These are phyloP conservation scores for Noctua comes DNA, from an alignment of 2,888 invertebrate genomes.

Conservation along the genomic window DNA sequence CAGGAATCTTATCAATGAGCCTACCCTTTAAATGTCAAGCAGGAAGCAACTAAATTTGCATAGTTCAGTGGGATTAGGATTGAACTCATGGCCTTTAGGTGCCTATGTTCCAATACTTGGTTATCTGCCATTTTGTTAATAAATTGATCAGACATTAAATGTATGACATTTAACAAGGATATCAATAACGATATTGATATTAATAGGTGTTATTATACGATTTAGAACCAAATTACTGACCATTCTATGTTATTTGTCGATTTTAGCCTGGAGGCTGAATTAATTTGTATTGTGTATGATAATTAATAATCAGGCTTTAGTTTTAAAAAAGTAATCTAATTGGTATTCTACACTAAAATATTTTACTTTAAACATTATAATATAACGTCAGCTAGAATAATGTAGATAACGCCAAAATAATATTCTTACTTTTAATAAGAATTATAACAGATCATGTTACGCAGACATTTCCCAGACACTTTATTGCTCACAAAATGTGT, in stretches of 20 bases:
- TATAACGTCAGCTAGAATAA: background rate
- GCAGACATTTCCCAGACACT: background rate
- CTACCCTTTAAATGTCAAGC: constrained; percentile 49
- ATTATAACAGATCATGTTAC: background rate
- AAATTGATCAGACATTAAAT: constrained; percentile 27
- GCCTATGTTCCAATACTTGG: constrained; percentile 41
- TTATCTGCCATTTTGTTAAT: constrained; percentile 30
- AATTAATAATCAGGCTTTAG: constrained; percentile 3
- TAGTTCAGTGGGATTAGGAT: constrained; percentile 39
- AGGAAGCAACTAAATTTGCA: constrained; percentile 49
- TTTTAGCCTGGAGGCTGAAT: constrained; percentile 10
- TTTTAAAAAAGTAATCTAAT: background rate
- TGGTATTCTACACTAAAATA: background rate
- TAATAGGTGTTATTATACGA: constrained; percentile 9
- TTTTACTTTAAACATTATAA: background rate
- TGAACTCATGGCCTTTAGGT: constrained; percentile 35
- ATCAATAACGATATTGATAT: constrained; percentile 21
- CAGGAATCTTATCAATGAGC: constrained; percentile 43
- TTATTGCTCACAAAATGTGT: background rate
- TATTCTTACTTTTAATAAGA: background rate
- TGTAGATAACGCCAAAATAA: background rate
- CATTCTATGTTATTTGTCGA: constrained; percentile 2
- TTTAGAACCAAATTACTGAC: constrained; percentile 22
- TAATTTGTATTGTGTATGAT: background rate
- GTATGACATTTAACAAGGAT: background rate